Evolutionary conservation across 92 coral and sea anemone genomes (phyloP).

Genomic region (Isaurus tuberculatus): DNA sequence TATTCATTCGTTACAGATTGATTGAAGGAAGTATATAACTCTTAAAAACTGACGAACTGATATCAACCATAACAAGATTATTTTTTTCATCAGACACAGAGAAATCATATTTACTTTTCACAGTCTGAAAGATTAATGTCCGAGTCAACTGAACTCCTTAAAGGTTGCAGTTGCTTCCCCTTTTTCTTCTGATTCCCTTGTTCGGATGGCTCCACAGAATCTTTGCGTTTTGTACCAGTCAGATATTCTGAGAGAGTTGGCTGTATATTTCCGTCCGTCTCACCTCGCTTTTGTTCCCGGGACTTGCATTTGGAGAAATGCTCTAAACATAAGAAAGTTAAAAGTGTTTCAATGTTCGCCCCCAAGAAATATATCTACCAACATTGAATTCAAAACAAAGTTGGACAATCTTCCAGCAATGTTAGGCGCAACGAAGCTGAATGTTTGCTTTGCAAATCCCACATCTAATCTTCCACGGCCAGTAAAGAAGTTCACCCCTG

Average conservation of each 20-base stretch:
- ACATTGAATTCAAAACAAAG: slow-evolving; percentile 27
- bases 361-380: not conserved
- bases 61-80: not conserved
- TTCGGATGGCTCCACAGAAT: slow-evolving; percentile 40
- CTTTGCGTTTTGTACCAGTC: slow-evolving; percentile 29
- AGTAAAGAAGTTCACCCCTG: slow-evolving; percentile 51
- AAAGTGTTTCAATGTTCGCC: slow-evolving; percentile 33
- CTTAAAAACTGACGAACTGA: slow-evolving; percentile 1
- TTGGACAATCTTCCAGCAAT: slow-evolving; percentile 53
- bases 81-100: slow-evolving; percentile 32
- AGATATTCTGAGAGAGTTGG: slow-evolving; percentile 6
- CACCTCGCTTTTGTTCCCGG: slow-evolving; percentile 54
- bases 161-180: slow-evolving; percentile 18
- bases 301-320: slow-evolving; percentile 48
- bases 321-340: slow-evolving; percentile 39
- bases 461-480: slow-evolving; percentile 65
- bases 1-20: not conserved
- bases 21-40: slow-evolving; percentile 8
- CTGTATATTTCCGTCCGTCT: slow-evolving; percentile 42
- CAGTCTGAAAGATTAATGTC: slow-evolving; percentile 59
- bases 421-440: slow-evolving; percentile 59
- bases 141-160: slow-evolving; percentile 42
- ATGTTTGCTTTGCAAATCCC: slow-evolving; percentile 54
- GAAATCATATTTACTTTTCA: slow-evolving; percentile 56
- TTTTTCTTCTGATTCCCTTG: slow-evolving; percentile 18